Conservation (phyloP, 2,888 invertebrate species). For the Coelinius sp. region DNA sequence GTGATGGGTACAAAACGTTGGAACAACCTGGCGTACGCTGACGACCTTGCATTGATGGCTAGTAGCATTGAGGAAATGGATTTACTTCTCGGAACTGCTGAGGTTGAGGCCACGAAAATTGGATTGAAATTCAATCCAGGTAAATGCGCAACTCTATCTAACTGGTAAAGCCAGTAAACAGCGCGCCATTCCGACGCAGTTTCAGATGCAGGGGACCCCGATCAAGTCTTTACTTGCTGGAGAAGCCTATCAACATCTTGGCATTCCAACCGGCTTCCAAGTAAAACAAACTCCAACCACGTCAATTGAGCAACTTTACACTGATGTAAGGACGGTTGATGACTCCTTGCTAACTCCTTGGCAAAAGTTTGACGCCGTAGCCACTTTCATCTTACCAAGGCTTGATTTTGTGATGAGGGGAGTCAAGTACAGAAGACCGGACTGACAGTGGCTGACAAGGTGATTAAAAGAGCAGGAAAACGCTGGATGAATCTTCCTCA, state of each 20-base stretch:
- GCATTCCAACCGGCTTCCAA: slow-evolving; percentile 57
- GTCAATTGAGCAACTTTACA: slow-evolving; percentile 44
- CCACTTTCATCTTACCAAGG: slow-evolving; percentile 54
- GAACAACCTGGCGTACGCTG: slow-evolving; percentile 20
- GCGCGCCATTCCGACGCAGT: slow-evolving; percentile 34
- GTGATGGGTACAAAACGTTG: background rate
- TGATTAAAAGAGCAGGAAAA: slow-evolving; percentile 48
- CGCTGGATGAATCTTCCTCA: slow-evolving; percentile 58
- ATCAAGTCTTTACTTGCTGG: slow-evolving; percentile 43
- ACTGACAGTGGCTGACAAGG: slow-evolving; percentile 50
- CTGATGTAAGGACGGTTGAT: slow-evolving; percentile 42
- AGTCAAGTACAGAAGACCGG: slow-evolving; percentile 48
- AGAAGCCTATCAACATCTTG: slow-evolving; percentile 56
- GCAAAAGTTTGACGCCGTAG: slow-evolving; percentile 46
- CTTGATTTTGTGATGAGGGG: slow-evolving; percentile 53
- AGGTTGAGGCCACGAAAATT: no score
- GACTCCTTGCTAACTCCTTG: slow-evolving; percentile 44
- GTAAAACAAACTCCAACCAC: slow-evolving; percentile 47
- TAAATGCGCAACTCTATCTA: slow-evolving; percentile 53
- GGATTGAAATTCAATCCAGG: slow-evolving; percentile 38
- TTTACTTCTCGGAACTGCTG: no score
- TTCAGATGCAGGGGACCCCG: slow-evolving; percentile 44
- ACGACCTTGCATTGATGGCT: slow-evolving; percentile 35
- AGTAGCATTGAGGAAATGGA: slow-evolving; percentile 47
- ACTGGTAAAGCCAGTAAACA: slow-evolving; percentile 34